Evolutionary conservation across 2,888 invertebrate species (phyloP), one percentile per base, ranked within the genome.

Genomic region (Plusia festucae): DNA sequence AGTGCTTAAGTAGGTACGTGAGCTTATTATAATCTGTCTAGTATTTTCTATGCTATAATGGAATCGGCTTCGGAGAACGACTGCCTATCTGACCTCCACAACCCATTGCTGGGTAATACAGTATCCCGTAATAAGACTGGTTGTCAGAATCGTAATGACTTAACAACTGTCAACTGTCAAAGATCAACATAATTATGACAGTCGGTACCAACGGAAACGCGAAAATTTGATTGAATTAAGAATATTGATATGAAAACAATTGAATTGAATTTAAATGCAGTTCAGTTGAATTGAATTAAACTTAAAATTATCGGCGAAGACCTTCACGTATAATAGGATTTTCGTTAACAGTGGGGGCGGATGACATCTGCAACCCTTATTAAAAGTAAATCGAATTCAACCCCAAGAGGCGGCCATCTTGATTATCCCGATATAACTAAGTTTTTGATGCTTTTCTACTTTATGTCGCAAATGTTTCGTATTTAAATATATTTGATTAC

Each of bases 291-390:
- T 40, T 40, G 52, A 34, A 22, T 59, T 44, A 55, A n/a, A n/a
- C 30, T 16, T n/a, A 15, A 9, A 53, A n/a, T 15, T 40, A 68
- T 51, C 11, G 40, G n/a, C 34, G 44, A 54, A 56, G 51, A 44
- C 40, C 56, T 71, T 62, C 54, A 63, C 53, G n/a, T 1, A 49
- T 65, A 71, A 76, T 61, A 65, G 70, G 55, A 78, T 77, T 77
- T 72, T 63, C 66, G 64, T 68, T 56, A 73, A 65, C 58, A 24
- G 51, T 54, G 58, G 53, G 66, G 76, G 66, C 22, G 65, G 49
- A 49, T 32, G 76, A 66, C 86, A 86, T 87, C 84, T 87, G 86
- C 75, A 76, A 60, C 76, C 70, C 81, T 79, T 84, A 85, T 85
- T 85, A 84, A 82, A 84, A 78, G 77, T 78, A 84, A 85, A 83